Conservation (phyloP, 2,113 vertebrate genomes). For the Leptodactylus fuscus region DNA sequence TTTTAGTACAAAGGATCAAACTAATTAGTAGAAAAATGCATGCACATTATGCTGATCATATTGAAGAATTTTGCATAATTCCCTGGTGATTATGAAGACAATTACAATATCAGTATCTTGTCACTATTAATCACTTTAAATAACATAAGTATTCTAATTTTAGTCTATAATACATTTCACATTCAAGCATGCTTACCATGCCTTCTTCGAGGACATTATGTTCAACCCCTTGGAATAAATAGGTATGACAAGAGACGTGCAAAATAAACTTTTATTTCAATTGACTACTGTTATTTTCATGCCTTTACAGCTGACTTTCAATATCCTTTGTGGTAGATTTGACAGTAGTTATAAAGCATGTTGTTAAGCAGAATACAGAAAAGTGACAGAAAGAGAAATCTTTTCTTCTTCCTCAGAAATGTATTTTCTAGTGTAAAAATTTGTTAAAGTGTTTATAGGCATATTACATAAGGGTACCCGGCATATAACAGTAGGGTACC, state of each 20-base stretch:
- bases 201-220: neutral
- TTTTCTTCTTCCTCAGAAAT: neutral
- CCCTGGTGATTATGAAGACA: slow-evolving; percentile 63
- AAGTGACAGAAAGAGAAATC: neutral
- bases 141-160: slow-evolving; percentile 59
- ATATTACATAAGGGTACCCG: too few relatives aligned
- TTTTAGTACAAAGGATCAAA: slow-evolving; percentile 60
- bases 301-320: neutral
- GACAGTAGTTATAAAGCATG: slow-evolving; percentile 24
- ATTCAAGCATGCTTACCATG: slow-evolving; percentile 35
- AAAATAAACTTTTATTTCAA: neutral
- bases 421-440: neutral
- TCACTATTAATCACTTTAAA: slow-evolving; percentile 66
- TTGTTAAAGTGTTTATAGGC: too few relatives aligned
- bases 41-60: slow-evolving; percentile 66
- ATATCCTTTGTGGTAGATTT: slow-evolving; percentile 16
- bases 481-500: too few relatives aligned
- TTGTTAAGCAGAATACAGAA: neutral
- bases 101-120: slow-evolving; percentile 64
- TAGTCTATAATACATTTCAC: slow-evolving; percentile 59
- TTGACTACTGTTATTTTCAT: neutral
- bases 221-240: neutral
- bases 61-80: slow-evolving; percentile 66
- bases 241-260: neutral
- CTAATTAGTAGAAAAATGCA: slow-evolving; percentile 66